Conservation (phyloP, 2,888 invertebrate species). For the Pristionchus exspectatus region DNA sequence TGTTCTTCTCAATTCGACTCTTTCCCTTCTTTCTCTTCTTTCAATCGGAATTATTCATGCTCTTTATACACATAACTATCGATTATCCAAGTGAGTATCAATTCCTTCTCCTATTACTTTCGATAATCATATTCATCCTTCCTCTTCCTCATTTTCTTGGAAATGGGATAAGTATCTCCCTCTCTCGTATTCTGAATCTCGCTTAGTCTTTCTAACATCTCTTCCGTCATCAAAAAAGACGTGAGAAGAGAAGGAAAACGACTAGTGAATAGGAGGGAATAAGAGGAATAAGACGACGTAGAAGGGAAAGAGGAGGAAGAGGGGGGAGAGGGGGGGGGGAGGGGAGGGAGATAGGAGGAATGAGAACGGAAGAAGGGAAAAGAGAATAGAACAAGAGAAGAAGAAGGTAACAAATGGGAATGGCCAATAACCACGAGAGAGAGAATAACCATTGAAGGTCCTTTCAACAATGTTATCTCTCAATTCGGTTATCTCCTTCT, state of each 20-base stretch:
- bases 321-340: background rate
- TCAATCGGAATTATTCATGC: constrained; percentile 68
- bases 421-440: constrained; percentile 1
- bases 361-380: constrained; percentile 4
- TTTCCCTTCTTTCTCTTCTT: constrained; percentile 66
- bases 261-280: constrained; percentile 36
- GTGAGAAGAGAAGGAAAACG: constrained; percentile 5
- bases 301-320: background rate
- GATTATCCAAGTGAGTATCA: constrained; percentile 61
- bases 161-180: constrained; percentile 1
- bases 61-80: constrained; percentile 66
- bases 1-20: constrained; percentile 66
- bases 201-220: constrained; percentile 1
- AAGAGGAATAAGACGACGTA: constrained; percentile 22
- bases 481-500: constrained; percentile 35
- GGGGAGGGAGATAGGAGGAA: constrained; percentile 4
- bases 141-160: constrained; percentile 10
- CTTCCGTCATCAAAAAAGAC: constrained; percentile 45
- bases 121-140: constrained; percentile 8
- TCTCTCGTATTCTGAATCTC: constrained; percentile 16
- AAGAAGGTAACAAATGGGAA: background rate
- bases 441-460: constrained; percentile 2
- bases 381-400: background rate
- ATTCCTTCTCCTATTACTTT: background rate
- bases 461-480: background rate